Evolutionary conservation across 2,113 vertebrate genomes (phyloP).

Genomic region (Pao palembangensis): DNA sequence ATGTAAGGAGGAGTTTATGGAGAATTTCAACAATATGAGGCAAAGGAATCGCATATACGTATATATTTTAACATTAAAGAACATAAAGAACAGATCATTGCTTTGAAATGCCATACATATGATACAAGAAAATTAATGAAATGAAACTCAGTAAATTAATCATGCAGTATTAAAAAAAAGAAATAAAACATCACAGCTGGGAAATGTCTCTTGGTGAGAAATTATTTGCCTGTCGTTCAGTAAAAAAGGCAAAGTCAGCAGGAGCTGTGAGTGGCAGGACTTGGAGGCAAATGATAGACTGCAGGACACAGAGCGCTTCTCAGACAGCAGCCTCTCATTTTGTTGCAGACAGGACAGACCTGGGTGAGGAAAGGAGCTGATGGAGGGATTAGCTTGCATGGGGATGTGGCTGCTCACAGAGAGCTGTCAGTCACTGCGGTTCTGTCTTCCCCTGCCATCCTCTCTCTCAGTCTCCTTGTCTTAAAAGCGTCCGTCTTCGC

Average conservation of each 20-base stretch:
- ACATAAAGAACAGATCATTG: too few species aligned
- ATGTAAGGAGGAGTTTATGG: too few species aligned
- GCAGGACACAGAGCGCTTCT: slow-evolving; percentile 21
- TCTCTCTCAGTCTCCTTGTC: slow-evolving; percentile 14
- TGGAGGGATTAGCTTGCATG: slow-evolving; percentile 60
- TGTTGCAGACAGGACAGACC: slow-evolving; percentile 26
- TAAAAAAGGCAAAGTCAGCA: slow-evolving; percentile 33
- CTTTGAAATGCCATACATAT: too few species aligned
- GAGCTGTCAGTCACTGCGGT: slow-evolving; percentile 26
- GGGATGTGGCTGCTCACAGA: slow-evolving; percentile 45
- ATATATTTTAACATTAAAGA: too few species aligned
- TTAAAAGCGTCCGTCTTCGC: slow-evolving; percentile 35
- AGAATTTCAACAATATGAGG: too few species aligned
- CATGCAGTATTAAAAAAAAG: too few species aligned
- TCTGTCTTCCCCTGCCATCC: slow-evolving; percentile 30
- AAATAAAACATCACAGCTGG: too few species aligned
- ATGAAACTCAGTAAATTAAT: too few species aligned
- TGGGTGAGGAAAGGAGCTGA: slow-evolving; percentile 55
- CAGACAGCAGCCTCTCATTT: slow-evolving; percentile 47
- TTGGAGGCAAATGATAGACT: slow-evolving; percentile 23
- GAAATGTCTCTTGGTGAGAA: neutral
- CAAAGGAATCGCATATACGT: too few species aligned
- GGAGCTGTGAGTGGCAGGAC: slow-evolving; percentile 23
- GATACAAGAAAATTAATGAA: too few species aligned
- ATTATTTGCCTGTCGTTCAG: neutral